Evolutionary conservation across 1,140 invertebrate genomes (phyloP).

Genomic region (Tetramorium parvispinum): DNA sequence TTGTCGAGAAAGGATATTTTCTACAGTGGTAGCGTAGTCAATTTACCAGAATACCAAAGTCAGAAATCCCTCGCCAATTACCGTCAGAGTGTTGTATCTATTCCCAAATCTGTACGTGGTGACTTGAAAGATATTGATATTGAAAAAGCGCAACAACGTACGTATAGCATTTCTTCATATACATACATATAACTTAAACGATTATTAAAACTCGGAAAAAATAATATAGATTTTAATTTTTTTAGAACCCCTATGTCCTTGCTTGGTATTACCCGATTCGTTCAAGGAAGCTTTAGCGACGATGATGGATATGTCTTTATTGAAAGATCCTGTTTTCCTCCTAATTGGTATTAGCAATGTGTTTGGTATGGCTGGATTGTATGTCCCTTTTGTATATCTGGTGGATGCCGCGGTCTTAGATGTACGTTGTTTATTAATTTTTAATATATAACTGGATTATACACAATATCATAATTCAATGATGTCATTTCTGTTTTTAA

Average conservation of each 20-base stretch:
- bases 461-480: background rate
- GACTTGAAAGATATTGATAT: conserved; percentile 87
- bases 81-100: conserved; percentile 92
- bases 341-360: conserved; percentile 97
- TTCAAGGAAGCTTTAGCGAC: conserved; percentile 93
- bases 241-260: conserved; percentile 89
- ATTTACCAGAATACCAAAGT: conserved; percentile 96
- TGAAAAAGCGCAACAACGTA: conserved; percentile 90
- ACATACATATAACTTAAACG: background rate
- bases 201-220: background rate
- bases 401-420: conserved; percentile 92
- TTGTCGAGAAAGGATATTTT: conserved; percentile 99
- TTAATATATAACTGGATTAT: background rate
- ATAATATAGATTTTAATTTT: conserved; percentile 50
- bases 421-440: conserved; percentile 84
- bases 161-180: conserved; percentile 77
- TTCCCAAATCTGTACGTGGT: conserved; percentile 89
- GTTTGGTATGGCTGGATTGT: conserved; percentile 97
- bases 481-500: conserved; percentile 81
- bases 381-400: conserved; percentile 97
- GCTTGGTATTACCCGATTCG: conserved; percentile 91
- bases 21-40: conserved; percentile 97
- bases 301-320: conserved; percentile 96
- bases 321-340: conserved; percentile 96
- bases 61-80: conserved; percentile 96